Base-by-base conservation (phyloP, 2,888 invertebrate species). In the Drosophila atripex region DNA sequence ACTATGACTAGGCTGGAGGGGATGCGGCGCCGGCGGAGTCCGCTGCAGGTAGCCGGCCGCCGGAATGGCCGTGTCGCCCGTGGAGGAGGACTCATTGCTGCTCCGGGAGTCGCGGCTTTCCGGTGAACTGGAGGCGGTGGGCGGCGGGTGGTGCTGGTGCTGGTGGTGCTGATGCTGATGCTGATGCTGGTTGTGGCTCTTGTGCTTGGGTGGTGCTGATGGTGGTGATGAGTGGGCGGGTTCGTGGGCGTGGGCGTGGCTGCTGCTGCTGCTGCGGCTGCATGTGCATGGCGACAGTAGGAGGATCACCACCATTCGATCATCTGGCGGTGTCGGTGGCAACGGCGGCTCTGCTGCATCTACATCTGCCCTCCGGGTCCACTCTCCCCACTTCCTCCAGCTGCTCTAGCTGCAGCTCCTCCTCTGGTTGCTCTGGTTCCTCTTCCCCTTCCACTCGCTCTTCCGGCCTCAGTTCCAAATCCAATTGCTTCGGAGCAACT, bases 281-380 rank as follows among this genome's bases (percentile, higher is more conserved):
- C 86, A 84, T 57, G 80, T 84, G 89, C 89, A 90, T 90, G 91
- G 91, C 89, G 91, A 89, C 88, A 92, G 89, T 89, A 92, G 88
- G 89, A 92, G 90, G 90, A 92, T 92, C 90, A 92, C 92, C 90
- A 92, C 92, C 92, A 92, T 92, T 91, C 91, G 91, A 91, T 91
- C 91, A 91, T 91, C 90, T 90, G 91, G 89, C 78, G 66, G 71
- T 78, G 79, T 71, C 78, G 59, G 64, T 56, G 51, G 66, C 58
- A 55, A 55, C 55, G 41, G 61, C 57, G 75, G 75, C 75, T 75
- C 46, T 57, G 65, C 75, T 59, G 47, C 58, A 50, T 35, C 60
- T 63, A 60, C 60, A 41, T 41, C 41, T 41, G 39, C 52, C 52
- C 52, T 39, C 52, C 39, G 39, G 11, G n/a, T 18, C 53, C 16